Base-by-base conservation (phyloP, 1,140 invertebrate genomes). In the Akabosia matsudoensis region DNA sequence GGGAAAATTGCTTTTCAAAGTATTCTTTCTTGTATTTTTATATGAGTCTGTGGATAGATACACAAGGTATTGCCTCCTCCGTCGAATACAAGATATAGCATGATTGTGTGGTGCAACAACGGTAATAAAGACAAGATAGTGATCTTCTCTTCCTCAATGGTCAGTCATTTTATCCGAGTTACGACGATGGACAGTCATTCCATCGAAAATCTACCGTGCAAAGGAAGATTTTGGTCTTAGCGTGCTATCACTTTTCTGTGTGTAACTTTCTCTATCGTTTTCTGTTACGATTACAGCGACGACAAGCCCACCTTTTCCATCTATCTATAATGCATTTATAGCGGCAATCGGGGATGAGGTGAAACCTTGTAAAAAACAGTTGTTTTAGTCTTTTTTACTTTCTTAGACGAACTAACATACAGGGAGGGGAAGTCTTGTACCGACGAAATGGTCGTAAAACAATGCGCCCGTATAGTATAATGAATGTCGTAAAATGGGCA, bases 341-440 rank as follows among this genome's bases (percentile, higher is more conserved):
- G 13, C n/a, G 7, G 7, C 61, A n/a, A n/a, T 24, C 30, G 24
- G 14, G 24, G 28, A 67, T 31, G 61, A 67, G 61, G 61, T 67
- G 61, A 67, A 67, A 67, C 61, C 24, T 31, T 67, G 61, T 67
- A 67, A 67, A 67, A 67, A 67, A n/a, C n/a, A n/a, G n/a, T 67
- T 67, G 61, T 30, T 67, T 67, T 31, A n/a, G 28, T 30, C 61
- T 67, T 61, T 67, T 67, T n/a, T 45, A 7, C 61, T 7, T 30
- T 28, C 61, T n/a, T 10, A 45, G 37, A 45, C 37, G n/a, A n/a
- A n/a, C n/a, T n/a, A n/a, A n/a, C n/a, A 45, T 7, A 45, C 37
- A 45, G 37, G 37, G 37, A 45, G 37, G 18, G 7, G 7, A 18
- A 45, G 37, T 45, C 7, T 45, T 45, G 18, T 45, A 18, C 7